A percentile compares a stretch with the other conserved stretches of the same genome.
These are phyloP conservation scores for Coreius guichenoti DNA, from an alignment of 2,797 vertebrate species.

Conservation along the genomic window DNA sequence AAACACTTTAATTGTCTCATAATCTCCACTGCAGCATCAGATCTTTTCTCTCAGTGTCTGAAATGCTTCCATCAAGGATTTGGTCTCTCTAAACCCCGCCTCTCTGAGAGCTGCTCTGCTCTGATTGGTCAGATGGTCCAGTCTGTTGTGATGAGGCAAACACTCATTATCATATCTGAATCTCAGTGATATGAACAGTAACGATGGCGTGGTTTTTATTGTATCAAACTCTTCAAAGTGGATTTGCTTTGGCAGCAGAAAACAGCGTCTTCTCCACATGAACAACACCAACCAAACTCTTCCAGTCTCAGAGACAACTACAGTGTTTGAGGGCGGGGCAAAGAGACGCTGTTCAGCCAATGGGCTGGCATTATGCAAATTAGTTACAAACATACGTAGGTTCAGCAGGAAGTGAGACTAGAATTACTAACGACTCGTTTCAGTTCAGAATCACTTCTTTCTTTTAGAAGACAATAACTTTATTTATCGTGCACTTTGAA, in stretches of 20 bases:
- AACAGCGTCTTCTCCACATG: background rate
- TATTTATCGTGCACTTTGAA: background rate
- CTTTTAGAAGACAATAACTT: background rate
- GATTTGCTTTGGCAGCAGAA: background rate
- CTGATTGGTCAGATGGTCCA: background rate
- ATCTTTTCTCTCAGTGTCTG: background rate
- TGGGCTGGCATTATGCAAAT: no score
- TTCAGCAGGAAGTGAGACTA: background rate
- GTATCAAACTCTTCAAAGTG: background rate
- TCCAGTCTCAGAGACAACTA: no score
- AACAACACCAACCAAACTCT: no score
- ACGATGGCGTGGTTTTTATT: background rate
- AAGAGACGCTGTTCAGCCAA: no score
- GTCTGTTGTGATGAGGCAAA: background rate
- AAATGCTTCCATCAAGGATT: accelerated
- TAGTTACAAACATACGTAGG: background rate
- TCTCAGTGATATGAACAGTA: background rate
- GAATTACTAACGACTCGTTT: no score
- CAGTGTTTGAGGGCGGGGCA: no score
- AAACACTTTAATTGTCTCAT: background rate
- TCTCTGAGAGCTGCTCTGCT: background rate
- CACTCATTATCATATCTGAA: background rate
- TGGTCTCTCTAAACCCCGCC: background rate
- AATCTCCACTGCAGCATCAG: background rate
- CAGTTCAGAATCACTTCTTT: background rate